These are phyloP conservation scores for Nematopogon swammerdamellus DNA, from an alignment of 2,888 invertebrate species.

Conservation along the genomic window DNA sequence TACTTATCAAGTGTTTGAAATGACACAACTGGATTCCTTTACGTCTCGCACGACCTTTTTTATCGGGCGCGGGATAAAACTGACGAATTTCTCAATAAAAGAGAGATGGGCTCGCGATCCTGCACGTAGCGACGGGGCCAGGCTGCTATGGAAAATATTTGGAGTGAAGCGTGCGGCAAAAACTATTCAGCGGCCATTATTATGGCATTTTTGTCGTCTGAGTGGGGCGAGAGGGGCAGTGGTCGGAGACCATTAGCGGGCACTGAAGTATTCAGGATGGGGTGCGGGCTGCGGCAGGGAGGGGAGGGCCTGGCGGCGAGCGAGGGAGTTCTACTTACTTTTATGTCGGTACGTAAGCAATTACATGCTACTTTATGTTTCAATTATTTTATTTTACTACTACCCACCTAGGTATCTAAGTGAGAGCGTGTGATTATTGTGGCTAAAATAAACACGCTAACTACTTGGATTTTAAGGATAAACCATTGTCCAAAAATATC, in stretches of 20 bases:
- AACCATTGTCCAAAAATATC: too few species aligned
- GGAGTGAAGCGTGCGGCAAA: conserved; percentile 47
- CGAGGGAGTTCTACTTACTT: neutral
- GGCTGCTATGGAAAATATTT: conserved; percentile 34
- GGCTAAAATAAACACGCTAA: too few species aligned
- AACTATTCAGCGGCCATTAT: conserved; percentile 54
- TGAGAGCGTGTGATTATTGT: too few species aligned
- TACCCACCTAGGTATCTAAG: too few species aligned
- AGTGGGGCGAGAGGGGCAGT: conserved; percentile 45
- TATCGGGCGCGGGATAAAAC: conserved; percentile 37
- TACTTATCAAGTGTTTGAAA: conserved; percentile 59
- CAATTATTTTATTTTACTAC: neutral
- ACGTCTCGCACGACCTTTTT: conserved; percentile 38
- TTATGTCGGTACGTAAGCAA: neutral
- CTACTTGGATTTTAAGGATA: too few species aligned
- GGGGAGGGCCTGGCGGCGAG: conserved; percentile 9
- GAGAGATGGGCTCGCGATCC: conserved; percentile 48
- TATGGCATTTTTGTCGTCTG: conserved; percentile 60
- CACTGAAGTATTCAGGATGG: conserved; percentile 5
- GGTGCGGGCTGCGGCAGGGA: conserved; percentile 17
- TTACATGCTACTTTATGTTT: neutral
- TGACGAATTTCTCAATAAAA: conserved; percentile 58
- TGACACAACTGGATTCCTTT: conserved; percentile 53
- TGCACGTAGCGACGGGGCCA: conserved; percentile 45
- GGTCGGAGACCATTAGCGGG: conserved; percentile 43